Evolutionary conservation across 2,888 invertebrate genomes (phyloP).

Genomic region (Epiblema foenella): DNA sequence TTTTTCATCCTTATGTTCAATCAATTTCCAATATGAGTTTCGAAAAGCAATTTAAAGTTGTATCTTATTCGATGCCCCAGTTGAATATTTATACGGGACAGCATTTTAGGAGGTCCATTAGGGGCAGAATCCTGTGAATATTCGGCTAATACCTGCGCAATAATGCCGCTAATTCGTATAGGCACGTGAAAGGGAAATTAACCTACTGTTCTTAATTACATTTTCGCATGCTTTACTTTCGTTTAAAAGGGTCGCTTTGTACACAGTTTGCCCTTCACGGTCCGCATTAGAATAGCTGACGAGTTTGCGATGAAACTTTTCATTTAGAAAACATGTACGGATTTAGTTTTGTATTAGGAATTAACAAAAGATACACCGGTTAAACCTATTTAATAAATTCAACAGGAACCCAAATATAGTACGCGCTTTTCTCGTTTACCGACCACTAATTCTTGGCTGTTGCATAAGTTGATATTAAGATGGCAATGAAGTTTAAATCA

Average conservation of each 20-base stretch:
- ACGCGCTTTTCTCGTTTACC: too few species aligned
- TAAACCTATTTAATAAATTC: too few species aligned
- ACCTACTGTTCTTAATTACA: constrained; percentile 82
- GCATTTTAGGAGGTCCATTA: constrained; percentile 57
- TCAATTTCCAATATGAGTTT: constrained; percentile 25
- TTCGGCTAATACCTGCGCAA: constrained; percentile 61
- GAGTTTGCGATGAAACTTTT: constrained; percentile 58
- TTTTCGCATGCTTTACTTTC: constrained; percentile 82
- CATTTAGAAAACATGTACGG: constrained; percentile 31
- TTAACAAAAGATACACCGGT: neutral
- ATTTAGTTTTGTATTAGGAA: constrained; percentile 19
- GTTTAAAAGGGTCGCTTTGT: constrained; percentile 77
- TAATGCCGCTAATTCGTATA: constrained; percentile 76
- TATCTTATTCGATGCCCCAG: constrained; percentile 17
- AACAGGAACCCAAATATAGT: too few species aligned
- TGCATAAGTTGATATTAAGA: too few species aligned
- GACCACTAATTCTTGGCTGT: too few species aligned
- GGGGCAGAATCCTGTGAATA: constrained; percentile 53
- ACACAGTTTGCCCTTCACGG: constrained; percentile 63
- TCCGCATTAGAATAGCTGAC: constrained; percentile 64
- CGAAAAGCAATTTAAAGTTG: constrained; percentile 35
- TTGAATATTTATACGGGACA: constrained; percentile 31
- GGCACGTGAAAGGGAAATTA: constrained; percentile 80
- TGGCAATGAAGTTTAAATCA: too few species aligned
- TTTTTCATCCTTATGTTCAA: neutral